phyloP scores from a whole-genome alignment of 2,888 invertebrate genomes.

The Apodemia zela region DNA sequence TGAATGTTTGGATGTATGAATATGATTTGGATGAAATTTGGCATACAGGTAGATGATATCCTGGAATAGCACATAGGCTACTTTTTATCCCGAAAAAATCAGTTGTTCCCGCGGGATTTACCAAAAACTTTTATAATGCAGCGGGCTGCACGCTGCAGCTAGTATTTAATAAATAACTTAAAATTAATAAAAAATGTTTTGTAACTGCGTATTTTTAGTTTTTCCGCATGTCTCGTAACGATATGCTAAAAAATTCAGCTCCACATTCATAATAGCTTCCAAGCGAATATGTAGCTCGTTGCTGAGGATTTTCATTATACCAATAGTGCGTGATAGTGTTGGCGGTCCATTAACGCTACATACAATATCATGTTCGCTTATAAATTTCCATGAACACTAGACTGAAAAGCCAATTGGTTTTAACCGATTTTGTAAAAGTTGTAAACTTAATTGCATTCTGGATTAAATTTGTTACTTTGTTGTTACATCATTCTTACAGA shows the following conservation, averaged over 20 bases:
- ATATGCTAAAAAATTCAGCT: slow-evolving; percentile 5
- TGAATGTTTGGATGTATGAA: too few relatives aligned
- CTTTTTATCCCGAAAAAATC: too few relatives aligned
- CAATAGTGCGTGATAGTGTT: slow-evolving; percentile 11
- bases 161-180: too few relatives aligned
- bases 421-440: not conserved
- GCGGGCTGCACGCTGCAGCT: too few relatives aligned
- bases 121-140: too few relatives aligned
- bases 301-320: slow-evolving; percentile 10
- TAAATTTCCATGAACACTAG: not conserved
- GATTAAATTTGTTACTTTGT: too few relatives aligned
- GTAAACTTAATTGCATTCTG: too few relatives aligned
- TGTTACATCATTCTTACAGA: too few relatives aligned
- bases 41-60: too few relatives aligned
- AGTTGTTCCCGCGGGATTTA: too few relatives aligned
- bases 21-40: too few relatives aligned
- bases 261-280: slow-evolving; percentile 1
- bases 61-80: too few relatives aligned
- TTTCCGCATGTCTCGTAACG: not conserved
- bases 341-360: slow-evolving; percentile 9
- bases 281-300: not conserved
- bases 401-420: not conserved
- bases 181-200: not conserved
- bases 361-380: slow-evolving; percentile 3
- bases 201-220: not conserved